These are phyloP conservation scores for Drosophila teissieri DNA, from an alignment of 1,140 invertebrate genomes.

Conservation along the genomic window DNA sequence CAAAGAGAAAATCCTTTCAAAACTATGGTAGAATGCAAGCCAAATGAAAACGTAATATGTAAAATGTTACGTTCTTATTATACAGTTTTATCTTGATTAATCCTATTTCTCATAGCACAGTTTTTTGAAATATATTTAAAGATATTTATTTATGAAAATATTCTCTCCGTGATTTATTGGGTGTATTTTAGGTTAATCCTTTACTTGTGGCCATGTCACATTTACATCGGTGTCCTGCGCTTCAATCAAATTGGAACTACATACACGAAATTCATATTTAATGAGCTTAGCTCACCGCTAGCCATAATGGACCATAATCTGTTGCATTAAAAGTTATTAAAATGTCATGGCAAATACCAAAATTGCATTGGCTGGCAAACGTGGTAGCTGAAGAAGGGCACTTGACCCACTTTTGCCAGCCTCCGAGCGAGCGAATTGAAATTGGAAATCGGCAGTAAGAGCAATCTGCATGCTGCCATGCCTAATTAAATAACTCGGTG, in stretches of 20 bases:
- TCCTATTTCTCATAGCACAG: too few species aligned
- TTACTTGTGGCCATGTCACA: neutral
- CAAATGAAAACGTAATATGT: neutral
- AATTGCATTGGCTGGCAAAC: constrained; percentile 49
- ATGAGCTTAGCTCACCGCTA: constrained; percentile 31
- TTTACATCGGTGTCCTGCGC: neutral
- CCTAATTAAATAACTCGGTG: constrained; percentile 67
- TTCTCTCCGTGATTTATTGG: too few species aligned
- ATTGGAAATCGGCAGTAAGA: constrained; percentile 41
- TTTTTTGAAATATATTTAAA: too few species aligned
- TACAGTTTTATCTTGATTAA: too few species aligned
- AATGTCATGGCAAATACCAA: constrained; percentile 44
- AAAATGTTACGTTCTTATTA: neutral
- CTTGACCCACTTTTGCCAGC: constrained; percentile 54
- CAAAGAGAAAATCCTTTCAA: neutral
- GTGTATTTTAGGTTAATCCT: neutral
- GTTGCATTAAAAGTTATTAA: constrained; percentile 61
- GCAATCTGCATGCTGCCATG: constrained; percentile 37
- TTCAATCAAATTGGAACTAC: constrained; percentile 36
- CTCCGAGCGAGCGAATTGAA: constrained; percentile 2
- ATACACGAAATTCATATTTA: constrained; percentile 50
- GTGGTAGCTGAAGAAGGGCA: constrained; percentile 50
- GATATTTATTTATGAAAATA: too few species aligned
- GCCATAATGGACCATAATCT: constrained; percentile 53
- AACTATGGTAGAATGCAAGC: neutral